A percentile compares a stretch with the other conserved stretches of the same genome.
Conservation (phyloP, 2,797 vertebrate genomes). For the Hybognathus amarus region DNA sequence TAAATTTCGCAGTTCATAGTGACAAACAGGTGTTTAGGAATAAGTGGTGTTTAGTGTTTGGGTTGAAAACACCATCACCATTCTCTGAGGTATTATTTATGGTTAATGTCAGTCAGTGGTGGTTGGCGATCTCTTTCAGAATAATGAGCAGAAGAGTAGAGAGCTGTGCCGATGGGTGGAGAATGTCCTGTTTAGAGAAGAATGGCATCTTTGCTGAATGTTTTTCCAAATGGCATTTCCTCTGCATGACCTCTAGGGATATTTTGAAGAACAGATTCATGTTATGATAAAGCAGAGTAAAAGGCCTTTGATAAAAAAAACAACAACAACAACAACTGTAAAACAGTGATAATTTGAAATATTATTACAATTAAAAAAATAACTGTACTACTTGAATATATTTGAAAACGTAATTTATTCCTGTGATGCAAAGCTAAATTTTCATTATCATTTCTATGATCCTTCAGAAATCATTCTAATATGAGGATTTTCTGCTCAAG, state of each 20-base stretch:
- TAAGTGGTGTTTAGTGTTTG: slow-evolving; percentile 9
- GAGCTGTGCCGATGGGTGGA: slow-evolving; percentile 55
- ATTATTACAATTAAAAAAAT: background rate
- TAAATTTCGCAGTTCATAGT: background rate
- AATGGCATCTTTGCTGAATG: slow-evolving; percentile 54
- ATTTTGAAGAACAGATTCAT: slow-evolving; percentile 47
- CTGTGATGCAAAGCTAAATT: background rate
- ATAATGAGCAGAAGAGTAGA: slow-evolving; percentile 23
- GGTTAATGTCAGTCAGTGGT: slow-evolving; percentile 6
- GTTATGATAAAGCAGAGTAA: slow-evolving; percentile 44
- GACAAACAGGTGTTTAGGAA: slow-evolving; percentile 20
- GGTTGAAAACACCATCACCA: background rate
- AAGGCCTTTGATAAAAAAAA: background rate
- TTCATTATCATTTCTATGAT: background rate
- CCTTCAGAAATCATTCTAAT: background rate
- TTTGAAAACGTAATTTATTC: background rate
- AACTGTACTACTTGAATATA: background rate
- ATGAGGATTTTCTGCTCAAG: background rate
- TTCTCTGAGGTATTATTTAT: background rate
- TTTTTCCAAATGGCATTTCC: slow-evolving; percentile 62
- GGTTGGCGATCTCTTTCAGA: slow-evolving; percentile 1
- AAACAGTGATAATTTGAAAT: background rate
- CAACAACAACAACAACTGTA: no score
- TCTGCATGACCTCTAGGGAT: slow-evolving; percentile 55
- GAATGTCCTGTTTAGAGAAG: slow-evolving; percentile 67